Evolutionary conservation across 2,797 vertebrate species (phyloP), one percentile per base, ranked within the genome.

Genomic region (Anisognathus igniventris): DNA sequence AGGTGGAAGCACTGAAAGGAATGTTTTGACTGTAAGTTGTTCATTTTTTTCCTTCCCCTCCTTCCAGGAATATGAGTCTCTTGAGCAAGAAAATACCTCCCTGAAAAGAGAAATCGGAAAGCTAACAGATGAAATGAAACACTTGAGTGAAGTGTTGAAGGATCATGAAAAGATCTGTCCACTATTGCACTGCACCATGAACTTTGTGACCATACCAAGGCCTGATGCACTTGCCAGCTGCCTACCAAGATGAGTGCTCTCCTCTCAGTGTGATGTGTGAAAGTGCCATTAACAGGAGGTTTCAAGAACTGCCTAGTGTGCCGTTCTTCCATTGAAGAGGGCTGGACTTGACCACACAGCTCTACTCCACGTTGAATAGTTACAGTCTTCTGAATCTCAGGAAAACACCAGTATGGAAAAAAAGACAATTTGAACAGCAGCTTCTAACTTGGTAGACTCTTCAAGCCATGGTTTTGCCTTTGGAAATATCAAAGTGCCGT

Each of bases 61-160:
- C 64, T 86, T 94, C 22, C 98, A 99, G 99, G 98, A 98, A 65
- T 99, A 99, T 30, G 98, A 99, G 96, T 97, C 98, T 93, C 95
- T 99, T 94, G 99, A 99, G 96, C 98, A 99, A 95, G 98, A 98
- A 96, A 99, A 99, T 97, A 96, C 97, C 5, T 96, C 97, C 92
- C 96, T 99, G 95, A 98, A 97, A 96, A 98, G 97, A 96, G 99
- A 99, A 98, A 99, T 98, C 1, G 98, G 98, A 97, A 98, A 98
- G 94, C 97, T 99, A 88, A 98, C 97, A 2, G 98, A 99, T 95
- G 99, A 99, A 97, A 98, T 99, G 97, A 98, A 97, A 88, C 97
- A 97, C 54, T 97, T 99, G 94, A 98, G 96, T 2, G 98, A 99
- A 82, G 97, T 97, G 2, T 97, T 99, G 88, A 97, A 98, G 89